Base-by-base conservation (phyloP, 2,888 invertebrate species). In the Octodonta nipae region DNA sequence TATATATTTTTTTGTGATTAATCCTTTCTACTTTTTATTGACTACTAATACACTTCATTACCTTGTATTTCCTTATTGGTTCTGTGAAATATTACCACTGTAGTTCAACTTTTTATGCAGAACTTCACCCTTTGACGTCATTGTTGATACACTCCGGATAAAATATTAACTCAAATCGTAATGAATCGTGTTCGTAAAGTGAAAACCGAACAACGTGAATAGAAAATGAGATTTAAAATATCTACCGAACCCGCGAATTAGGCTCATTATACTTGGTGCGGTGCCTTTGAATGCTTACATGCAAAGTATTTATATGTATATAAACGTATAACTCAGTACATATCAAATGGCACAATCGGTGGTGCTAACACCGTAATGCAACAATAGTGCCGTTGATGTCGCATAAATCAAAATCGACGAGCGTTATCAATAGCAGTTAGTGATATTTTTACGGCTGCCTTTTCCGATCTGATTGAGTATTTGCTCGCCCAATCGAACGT, bases 401-500 rank as follows among this genome's bases (percentile, higher is more conserved):
- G 34, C 45, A 55, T 58, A 57, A 58, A 60, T 60, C 58, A 58
- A 52, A 50, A 54, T 54, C 54, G 54, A 49, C 44, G 45, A 22
- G 22, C 22, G 44, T 44, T 47, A 43, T 50, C 54, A 54, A 52
- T 52, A 52, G 51, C 50, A 44, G 52, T 50, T 52, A 51, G 51
- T 49, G 54, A 56, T 54, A 56, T 56, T 56, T 57, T 57, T 58
- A 57, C 55, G 54, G 54, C 46, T 45, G 39, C 45, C 47, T 47
- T 55, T 10, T 22, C 49, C 52, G 52, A 49, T 55, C 41, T 55
- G 57, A 54, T 54, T 54, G 53, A 51, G 49, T 56, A 53, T 54
- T 51, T 49, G 51, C 43, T 47, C 49, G 46, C 41, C 59, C 57
- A 58, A 57, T 58, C 58, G 54, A 55, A 53, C 54, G 55, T 54